Base-by-base conservation (phyloP, 2,888 invertebrate species). In the Petrolisthes manimaculis region DNA sequence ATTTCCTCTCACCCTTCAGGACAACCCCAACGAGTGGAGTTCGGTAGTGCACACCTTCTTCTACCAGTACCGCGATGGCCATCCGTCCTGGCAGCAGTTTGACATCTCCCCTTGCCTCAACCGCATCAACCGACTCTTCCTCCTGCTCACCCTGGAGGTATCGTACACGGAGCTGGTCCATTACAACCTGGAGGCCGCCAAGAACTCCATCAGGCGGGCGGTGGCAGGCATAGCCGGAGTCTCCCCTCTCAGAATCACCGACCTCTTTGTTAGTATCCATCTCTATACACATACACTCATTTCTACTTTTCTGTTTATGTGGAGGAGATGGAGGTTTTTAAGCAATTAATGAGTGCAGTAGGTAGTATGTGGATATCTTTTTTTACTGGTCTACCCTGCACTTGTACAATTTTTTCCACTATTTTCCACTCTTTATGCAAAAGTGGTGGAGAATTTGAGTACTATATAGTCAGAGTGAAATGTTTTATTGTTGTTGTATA, bases 221-320 rank as follows among this genome's bases (percentile, higher is more conserved):
- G 92, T 93, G 74, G 92, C 92, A 24, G 92, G 92, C 69, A 91
- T 92, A 9, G 92, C 92, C 75, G 92, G 92, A n/a, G 92, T 93
- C 67, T 92, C 92, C 37, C 92, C 92, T 21, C 91, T 93, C 21
- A 91, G 93, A 86, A 92, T 93, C 83, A 92, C 92, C 61, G 92
- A 92, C 90, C 91, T 93, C n/a, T 92, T 92, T 89, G 92, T 92
- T 91, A 92, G 92, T 91, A 74, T 54, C 9, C 56, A 4, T 37
- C 37, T 37, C 37, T 37, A 37, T 37, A 37, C 37, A 1, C 37
- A 2, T 37, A 37, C 37, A 37, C 37, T 37, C 37, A 37, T 37
- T 37, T 37, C 0, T 37, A 37, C 37, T 37, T 37, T 37, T 37
- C 37, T 37, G 37, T 37, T 37, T 37, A 37, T 37, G 37, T 37